Evolutionary conservation across 2,888 invertebrate species (phyloP), one percentile per base, ranked within the genome.

Genomic region (Chloroclysta siterata): DNA sequence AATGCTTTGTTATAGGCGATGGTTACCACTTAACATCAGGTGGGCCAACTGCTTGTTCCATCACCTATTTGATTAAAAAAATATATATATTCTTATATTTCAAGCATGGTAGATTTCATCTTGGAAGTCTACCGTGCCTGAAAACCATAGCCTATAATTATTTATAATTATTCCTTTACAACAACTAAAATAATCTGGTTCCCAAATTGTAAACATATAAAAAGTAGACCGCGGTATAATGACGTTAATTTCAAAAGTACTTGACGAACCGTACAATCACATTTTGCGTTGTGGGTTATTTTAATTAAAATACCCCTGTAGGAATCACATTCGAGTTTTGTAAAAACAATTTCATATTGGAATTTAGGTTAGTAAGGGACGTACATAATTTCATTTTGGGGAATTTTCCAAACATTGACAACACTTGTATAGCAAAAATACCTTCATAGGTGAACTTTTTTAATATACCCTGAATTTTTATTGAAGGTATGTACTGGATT

Each of bases 231-330:
- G 13, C 17, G 8, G 3, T 11, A 36, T 17, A 61, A 63, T 58
- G 52, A 58, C 48, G 17, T 52, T 57, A 50, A 46, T 57, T 62
- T 58, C 29, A 57, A 46, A 59, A 42, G 64, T 64, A 65, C 47
- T 55, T 33, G 22, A 61, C 56, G 51, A 56, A 52, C 57, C 62
- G 52, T 66, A 54, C 53, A 64, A 69, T 66, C 62, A 60, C 28
- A 14, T 60, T 44, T 41, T 22, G 17, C 39, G 13, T 47, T 50
- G 51, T 60, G 44, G 44, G 53, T 55, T 46, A 63, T 53, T 58
- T 68, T 65, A 68, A 65, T 68, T 68, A 63, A 65, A 63, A 59
- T 50, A 61, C 63, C 53, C 44, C 1, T 52, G 41, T 57, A 46
- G 44, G 52, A 58, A 52, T 52, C 53, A 48, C 58, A 58, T 61